Percentiles rank a stretch among this genome's conserved stretches.
phyloP scores from a whole-genome alignment of 2,113 vertebrate genomes.

The Saimiri boliviensis region DNA sequence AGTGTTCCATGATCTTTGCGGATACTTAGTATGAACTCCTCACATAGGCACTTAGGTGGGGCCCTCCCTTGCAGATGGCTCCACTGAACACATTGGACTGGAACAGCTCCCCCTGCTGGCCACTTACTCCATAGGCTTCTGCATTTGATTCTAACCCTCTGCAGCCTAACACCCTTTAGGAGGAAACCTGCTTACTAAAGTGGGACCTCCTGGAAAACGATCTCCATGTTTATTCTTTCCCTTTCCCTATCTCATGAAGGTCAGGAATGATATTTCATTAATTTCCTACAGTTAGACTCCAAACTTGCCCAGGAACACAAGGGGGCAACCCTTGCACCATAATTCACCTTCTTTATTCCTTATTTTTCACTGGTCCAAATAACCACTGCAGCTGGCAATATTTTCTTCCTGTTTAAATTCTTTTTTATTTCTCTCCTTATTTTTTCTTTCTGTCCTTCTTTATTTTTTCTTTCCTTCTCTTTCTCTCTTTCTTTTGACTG shows the following conservation, averaged over 20 bases:
- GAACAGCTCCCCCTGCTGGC: not conserved
- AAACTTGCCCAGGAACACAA: slow-evolving; percentile 90
- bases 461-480: no score
- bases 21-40: not conserved
- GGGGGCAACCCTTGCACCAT: slow-evolving; percentile 92
- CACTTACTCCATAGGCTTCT: not conserved
- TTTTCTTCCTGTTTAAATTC: slow-evolving; percentile 91
- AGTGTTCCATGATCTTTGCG: not conserved
- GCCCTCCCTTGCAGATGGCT: not conserved
- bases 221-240: not conserved
- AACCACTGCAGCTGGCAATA: slow-evolving; percentile 90
- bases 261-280: slow-evolving; percentile 91
- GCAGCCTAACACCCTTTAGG: not conserved
- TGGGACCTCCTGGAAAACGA: not conserved
- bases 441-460: no score
- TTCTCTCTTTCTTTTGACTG: slow-evolving; percentile 87
- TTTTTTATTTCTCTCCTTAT: slow-evolving; percentile 88
- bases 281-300: slow-evolving; percentile 91
- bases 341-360: slow-evolving; percentile 89
- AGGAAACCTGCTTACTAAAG: not conserved
- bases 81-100: not conserved
- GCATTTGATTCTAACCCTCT: not conserved
- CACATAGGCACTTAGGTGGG: not conserved
- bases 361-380: slow-evolving; percentile 91
- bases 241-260: not conserved